Evolutionary conservation across 2,888 invertebrate genomes (phyloP), one percentile per base, ranked within the genome.

Genomic region (Ochropleura leucogaster): DNA sequence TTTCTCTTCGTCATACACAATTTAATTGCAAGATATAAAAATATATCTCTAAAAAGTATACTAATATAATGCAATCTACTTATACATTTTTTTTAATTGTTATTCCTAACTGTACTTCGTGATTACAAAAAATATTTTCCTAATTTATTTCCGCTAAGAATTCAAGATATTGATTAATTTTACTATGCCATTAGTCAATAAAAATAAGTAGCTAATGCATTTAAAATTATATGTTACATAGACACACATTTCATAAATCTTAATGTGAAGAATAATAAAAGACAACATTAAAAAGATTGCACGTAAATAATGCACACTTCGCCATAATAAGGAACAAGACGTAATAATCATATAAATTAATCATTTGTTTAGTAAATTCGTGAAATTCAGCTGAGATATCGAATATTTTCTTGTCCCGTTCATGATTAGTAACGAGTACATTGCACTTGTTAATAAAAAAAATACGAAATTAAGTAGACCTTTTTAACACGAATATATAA

Each of bases 291-390:
- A 69, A 70, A 82, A 82, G 66, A 86, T 86, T 86, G 86, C 86
- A 86, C 86, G 53, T 68, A 40, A 66, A 67, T 81, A 87, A 86
- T 87, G 87, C 84, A 86, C 86, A 68, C 42, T 46, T 74, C 78
- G 76, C n/a, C 46, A 73, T 46, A 55, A 14, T 57, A 63, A 87
- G 85, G 87, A 86, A 87, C 83, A 70, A 55, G 20, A 59, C n/a
- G 10, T 55, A 49, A 47, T n/a, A 62, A 60, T 59, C 57, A 74
- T 44, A 51, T 20, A 42, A 55, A 42, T 46, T 63, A 71, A 46
- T 55, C n/a, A 49, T 57, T 60, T 60, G 30, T 68, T 76, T 46
- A 81, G 3, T 67, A 76, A 70, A 69, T 72, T 80, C 69, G 62
- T 73, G 12, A 59, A 59, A 59, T 40, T 40, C 10, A 47, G 40